These are phyloP conservation scores for Cyanistes caeruleus DNA, from an alignment of 2,113 vertebrate genomes.

Conservation along the genomic window DNA sequence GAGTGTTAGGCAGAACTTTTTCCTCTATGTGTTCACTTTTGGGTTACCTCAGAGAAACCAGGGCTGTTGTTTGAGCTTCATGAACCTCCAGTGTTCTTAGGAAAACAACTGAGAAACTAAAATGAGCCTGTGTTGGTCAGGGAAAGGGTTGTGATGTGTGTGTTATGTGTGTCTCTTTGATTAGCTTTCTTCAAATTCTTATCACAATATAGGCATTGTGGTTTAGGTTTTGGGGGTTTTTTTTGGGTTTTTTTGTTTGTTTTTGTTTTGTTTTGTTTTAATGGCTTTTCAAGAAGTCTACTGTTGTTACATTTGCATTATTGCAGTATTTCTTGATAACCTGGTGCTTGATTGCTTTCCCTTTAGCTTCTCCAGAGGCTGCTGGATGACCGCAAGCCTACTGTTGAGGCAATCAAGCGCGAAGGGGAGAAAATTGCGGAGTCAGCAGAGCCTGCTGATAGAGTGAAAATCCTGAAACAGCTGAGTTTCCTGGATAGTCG, in stretches of 20 bases:
- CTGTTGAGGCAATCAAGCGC: conserved; percentile 90
- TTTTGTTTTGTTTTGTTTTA: not conserved
- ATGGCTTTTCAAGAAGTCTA: not conserved
- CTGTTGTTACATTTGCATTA: not conserved
- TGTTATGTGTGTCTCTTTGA: not conserved
- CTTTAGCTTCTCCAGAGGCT: conserved; percentile 91
- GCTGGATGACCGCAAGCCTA: conserved; percentile 91
- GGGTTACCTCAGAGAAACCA: not conserved
- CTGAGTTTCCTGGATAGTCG: conserved; percentile 87
- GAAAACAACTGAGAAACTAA: not conserved
- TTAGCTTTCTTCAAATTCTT: not conserved
- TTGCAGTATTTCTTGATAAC: not conserved
- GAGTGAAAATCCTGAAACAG: conserved; percentile 90
- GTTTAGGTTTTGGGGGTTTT: not conserved
- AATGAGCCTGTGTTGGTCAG: not conserved
- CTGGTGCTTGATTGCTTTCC: conserved; percentile 4
- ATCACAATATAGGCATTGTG: not conserved
- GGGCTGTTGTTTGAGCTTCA: not conserved
- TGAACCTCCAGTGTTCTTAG: not conserved
- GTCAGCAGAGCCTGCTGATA: conserved; percentile 88
- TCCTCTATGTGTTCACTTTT: not conserved
- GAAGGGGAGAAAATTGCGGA: conserved; percentile 92
- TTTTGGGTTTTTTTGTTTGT: not conserved
- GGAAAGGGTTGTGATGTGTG: no score
- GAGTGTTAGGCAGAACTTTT: not conserved